These are phyloP conservation scores for Dipodomys stephensi DNA, from an alignment of 2,113 vertebrate genomes.

Conservation along the genomic window DNA sequence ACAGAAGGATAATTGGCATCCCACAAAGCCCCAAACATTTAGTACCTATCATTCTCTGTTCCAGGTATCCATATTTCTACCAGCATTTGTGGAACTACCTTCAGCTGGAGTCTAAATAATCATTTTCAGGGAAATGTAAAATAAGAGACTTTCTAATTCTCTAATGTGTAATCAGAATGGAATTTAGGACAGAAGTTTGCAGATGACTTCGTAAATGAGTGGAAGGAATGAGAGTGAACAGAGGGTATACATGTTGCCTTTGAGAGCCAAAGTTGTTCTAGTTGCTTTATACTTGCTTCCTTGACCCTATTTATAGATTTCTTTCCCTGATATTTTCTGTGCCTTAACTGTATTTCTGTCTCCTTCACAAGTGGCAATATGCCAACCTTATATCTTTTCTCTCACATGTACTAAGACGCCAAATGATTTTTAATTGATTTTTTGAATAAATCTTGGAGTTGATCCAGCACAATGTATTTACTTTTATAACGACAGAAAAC, in stretches of 20 bases:
- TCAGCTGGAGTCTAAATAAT: neutral
- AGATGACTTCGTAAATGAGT: neutral
- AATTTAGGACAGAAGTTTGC: neutral
- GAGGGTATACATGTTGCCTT: neutral
- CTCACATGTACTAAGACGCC: neutral
- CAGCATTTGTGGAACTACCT: neutral
- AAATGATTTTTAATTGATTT: neutral
- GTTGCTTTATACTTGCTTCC: neutral
- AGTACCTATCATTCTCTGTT: neutral
- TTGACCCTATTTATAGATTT: neutral
- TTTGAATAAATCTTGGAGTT: neutral
- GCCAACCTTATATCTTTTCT: neutral
- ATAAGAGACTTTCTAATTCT: neutral
- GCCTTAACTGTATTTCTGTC: neutral
- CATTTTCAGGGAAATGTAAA: neutral
- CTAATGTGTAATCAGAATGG: neutral
- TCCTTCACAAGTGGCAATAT: neutral
- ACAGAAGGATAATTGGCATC: neutral
- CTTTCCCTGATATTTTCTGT: neutral
- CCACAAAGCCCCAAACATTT: neutral
- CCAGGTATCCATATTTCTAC: neutral
- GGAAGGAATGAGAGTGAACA: neutral
- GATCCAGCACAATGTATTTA: neutral
- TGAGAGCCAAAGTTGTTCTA: neutral
- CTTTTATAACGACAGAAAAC: neutral